Percentiles rank a stretch among this genome's conserved stretches.
Evolutionary conservation across 2,797 vertebrate genomes (phyloP).

Genomic region (Neoniphon sammara): DNA sequence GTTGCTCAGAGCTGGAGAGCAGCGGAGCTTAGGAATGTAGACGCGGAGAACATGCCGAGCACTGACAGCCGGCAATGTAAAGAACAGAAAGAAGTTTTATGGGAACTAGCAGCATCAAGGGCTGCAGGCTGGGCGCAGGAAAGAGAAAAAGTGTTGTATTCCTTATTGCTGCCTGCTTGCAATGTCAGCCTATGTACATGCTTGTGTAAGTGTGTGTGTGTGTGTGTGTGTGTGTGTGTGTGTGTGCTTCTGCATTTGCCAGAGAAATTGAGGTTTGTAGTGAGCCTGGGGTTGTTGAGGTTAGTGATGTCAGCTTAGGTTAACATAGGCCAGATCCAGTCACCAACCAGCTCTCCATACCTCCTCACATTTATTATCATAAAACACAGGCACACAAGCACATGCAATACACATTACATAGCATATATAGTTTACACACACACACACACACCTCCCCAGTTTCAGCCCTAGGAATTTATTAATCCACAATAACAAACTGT

Average conservation of each 20-base stretch:
- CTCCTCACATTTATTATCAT: neutral
- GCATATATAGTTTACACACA: neutral
- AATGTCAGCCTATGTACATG: no score
- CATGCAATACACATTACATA: no score
- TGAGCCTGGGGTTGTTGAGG: slow-evolving; percentile 4
- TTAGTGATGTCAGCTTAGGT: neutral
- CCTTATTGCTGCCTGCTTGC: no score
- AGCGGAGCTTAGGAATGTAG: neutral
- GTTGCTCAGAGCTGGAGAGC: neutral
- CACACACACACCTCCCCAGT: neutral
- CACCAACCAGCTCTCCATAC: neutral
- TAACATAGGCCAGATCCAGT: neutral
- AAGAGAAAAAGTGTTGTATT: no score
- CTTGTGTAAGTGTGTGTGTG: no score
- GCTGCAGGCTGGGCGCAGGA: no score
- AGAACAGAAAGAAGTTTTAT: neutral
- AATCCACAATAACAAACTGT: slow-evolving; percentile 58
- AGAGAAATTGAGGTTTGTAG: neutral
- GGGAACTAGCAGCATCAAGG: neutral
- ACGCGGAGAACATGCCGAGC: slow-evolving; percentile 1
- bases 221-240: neutral
- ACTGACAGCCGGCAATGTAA: neutral
- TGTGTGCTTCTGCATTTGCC: neutral
- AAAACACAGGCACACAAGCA: neutral
- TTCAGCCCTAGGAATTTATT: slow-evolving; percentile 17